Conservation (phyloP, 1,140 invertebrate genomes). For the Drosophila pseudoananassae region DNA sequence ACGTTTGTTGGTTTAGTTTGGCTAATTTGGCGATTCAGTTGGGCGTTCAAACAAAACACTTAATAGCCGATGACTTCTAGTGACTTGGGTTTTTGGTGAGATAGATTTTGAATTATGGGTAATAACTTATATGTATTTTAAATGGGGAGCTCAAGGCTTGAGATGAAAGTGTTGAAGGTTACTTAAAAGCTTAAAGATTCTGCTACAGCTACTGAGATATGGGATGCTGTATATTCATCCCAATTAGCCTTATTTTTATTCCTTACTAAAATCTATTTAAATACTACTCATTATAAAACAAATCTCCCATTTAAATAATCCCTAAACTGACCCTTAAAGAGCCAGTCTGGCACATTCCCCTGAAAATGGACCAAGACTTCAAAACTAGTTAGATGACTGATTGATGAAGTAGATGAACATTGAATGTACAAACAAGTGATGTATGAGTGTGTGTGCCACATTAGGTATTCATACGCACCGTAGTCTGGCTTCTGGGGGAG, state of each 20-base stretch:
- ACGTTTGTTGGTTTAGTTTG: slow-evolving; percentile 4
- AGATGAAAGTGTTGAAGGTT: neutral
- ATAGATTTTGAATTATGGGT: neutral
- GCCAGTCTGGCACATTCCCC: neutral
- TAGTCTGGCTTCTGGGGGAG: slow-evolving; percentile 7
- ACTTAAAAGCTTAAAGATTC: neutral
- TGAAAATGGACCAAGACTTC: slow-evolving; percentile 8
- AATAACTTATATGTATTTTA: too few relatives aligned
- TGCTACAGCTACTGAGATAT: neutral
- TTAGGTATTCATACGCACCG: slow-evolving; percentile 74
- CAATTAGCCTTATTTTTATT: too few relatives aligned
- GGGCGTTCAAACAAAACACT: slow-evolving; percentile 1
- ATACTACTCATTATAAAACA: too few relatives aligned
- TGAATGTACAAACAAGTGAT: slow-evolving; percentile 48
- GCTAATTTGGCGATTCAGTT: slow-evolving; percentile 21
- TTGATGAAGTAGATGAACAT: slow-evolving; percentile 66
- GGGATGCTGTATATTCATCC: too few relatives aligned
- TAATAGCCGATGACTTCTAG: neutral
- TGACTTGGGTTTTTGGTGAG: neutral
- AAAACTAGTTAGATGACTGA: slow-evolving; percentile 72
- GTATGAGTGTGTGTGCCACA: slow-evolving; percentile 52
- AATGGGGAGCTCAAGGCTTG: neutral
- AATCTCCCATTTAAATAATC: neutral
- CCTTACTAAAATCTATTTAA: too few relatives aligned
- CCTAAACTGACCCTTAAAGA: slow-evolving; percentile 9